A percentile compares a stretch with the other conserved stretches of the same genome.
Conservation (phyloP, 2,113 vertebrate genomes). For the Entomyzon cyanotis region DNA sequence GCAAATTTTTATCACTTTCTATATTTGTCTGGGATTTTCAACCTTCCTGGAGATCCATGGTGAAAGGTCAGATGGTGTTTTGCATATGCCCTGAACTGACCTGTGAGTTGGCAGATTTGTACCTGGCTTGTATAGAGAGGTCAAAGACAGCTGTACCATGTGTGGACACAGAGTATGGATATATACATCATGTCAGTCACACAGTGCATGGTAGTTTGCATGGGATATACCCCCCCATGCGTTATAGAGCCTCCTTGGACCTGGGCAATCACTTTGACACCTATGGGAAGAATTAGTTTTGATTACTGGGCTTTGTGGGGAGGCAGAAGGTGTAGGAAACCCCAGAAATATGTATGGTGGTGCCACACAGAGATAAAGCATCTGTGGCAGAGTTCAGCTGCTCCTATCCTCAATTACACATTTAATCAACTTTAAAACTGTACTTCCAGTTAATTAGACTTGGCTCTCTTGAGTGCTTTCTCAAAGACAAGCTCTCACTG, state of each 20-base stretch:
- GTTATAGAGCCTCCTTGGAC: neutral
- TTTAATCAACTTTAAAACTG: neutral
- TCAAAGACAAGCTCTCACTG: neutral
- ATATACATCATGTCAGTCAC: neutral
- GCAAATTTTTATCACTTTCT: neutral
- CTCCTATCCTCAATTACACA: neutral
- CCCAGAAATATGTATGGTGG: neutral
- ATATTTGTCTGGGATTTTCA: conserved; percentile 5
- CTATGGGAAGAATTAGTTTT: neutral
- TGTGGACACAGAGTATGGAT: neutral
- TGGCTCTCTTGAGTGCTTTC: neutral
- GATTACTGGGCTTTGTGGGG: neutral
- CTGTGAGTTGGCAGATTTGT: neutral
- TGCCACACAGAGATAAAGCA: neutral
- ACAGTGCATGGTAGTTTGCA: neutral
- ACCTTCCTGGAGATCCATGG: neutral
- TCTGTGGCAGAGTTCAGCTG: neutral
- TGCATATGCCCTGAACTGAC: neutral
- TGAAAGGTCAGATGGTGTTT: neutral
- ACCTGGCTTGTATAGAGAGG: neutral
- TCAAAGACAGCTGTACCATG: neutral
- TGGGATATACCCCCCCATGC: accelerated
- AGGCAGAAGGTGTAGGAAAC: neutral
- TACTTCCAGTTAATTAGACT: neutral
- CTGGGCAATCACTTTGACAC: neutral